Conservation (phyloP, 92 coral and sea anemone genomes). For the Porites divaricata region DNA sequence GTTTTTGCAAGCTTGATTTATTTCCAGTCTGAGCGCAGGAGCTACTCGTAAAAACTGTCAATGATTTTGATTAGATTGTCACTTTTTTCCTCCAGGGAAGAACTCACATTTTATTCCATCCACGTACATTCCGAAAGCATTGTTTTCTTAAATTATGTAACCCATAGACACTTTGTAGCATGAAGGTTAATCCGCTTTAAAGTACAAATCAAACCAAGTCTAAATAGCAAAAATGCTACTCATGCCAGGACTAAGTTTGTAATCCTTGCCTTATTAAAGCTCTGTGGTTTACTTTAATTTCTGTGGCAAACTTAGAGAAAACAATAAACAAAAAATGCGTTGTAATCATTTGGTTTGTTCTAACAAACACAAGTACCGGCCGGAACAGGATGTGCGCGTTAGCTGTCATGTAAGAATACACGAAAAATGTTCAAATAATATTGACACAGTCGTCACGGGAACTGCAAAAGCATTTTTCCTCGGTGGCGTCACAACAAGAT, state of each 20-base stretch:
- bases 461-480: background rate
- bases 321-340: background rate
- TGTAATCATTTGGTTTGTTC: background rate
- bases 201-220: background rate
- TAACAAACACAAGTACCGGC: background rate
- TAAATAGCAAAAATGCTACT: background rate
- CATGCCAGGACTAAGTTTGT: background rate
- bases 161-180: background rate
- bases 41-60: background rate
- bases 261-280: background rate
- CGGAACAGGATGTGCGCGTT: background rate
- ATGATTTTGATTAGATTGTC: background rate
- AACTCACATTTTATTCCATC: background rate
- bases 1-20: background rate
- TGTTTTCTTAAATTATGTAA: background rate
- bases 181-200: background rate
- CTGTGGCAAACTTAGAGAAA: background rate
- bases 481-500: background rate
- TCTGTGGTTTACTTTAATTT: background rate
- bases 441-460: background rate
- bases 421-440: background rate
- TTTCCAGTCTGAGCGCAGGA: background rate
- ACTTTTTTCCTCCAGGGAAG: background rate
- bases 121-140: background rate
- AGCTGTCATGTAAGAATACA: background rate